Percentiles rank a stretch among this genome's conserved stretches.
Evolutionary conservation across 2,888 invertebrate species (phyloP).

Genomic region (Saturnia japonica): DNA sequence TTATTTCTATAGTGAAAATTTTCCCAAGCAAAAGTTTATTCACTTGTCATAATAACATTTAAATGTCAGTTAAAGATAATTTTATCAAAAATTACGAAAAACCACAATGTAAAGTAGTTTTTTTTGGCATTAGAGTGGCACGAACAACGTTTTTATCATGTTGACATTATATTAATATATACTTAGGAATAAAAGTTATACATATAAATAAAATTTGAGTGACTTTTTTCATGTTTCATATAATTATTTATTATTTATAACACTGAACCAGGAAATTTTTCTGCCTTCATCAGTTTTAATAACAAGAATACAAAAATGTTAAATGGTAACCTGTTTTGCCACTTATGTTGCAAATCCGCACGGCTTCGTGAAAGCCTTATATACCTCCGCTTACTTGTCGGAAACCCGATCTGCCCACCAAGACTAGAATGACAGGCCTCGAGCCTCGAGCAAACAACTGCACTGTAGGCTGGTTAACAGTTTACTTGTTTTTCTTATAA

Average conservation of each 20-base stretch:
- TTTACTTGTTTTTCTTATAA: constrained; percentile 6
- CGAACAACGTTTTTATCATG: too few species aligned
- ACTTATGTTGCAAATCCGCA: constrained; percentile 25
- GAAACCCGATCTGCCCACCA: constrained; percentile 42
- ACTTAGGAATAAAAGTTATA: neutral
- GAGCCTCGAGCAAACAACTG: constrained; percentile 27
- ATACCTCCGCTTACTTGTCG: constrained; percentile 37
- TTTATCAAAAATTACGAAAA: too few species aligned
- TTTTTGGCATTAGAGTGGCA: too few species aligned
- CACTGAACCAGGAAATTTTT: constrained; percentile 40
- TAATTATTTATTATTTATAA: constrained; percentile 24
- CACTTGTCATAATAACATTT: neutral
- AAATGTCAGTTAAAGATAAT: too few species aligned
- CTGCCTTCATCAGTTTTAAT: constrained; percentile 35
- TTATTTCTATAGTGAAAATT: neutral
- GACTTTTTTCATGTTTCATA: neutral
- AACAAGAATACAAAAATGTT: neutral
- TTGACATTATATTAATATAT: too few species aligned
- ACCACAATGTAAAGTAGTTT: too few species aligned
- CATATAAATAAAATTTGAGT: neutral
- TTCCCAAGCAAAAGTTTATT: neutral
- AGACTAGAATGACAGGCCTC: constrained; percentile 41
- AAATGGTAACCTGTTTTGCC: neutral
- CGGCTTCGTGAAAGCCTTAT: constrained; percentile 53
- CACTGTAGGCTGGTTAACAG: constrained; percentile 1